These are phyloP conservation scores for Scotopteryx bipunctaria DNA, from an alignment of 2,888 invertebrate species.

Conservation along the genomic window DNA sequence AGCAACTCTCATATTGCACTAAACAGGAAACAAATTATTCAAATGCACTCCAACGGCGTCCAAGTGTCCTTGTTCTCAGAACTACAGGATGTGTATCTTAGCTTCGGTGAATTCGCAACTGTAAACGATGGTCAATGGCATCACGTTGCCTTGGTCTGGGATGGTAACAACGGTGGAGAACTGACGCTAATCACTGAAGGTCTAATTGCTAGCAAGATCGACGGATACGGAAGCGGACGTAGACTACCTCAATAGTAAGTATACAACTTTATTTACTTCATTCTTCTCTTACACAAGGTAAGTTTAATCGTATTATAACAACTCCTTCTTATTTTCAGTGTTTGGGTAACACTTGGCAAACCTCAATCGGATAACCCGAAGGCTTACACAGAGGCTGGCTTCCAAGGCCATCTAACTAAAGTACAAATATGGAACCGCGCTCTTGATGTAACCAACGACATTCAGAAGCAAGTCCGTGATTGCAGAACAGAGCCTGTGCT, in stretches of 20 bases:
- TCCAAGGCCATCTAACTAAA: conserved; percentile 97
- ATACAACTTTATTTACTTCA: not conserved
- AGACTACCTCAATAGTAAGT: conserved; percentile 92
- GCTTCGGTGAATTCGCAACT: conserved; percentile 95
- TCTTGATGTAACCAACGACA: conserved; percentile 94
- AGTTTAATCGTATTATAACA: not conserved
- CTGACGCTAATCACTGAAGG: conserved; percentile 97
- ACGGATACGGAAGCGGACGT: conserved; percentile 93
- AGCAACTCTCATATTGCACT: conserved; percentile 91
- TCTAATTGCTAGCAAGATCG: conserved; percentile 95
- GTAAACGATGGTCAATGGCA: conserved; percentile 99
- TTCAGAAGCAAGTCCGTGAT: conserved; percentile 96
- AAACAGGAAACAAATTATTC: conserved; percentile 91
- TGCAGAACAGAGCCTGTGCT: conserved; percentile 96
- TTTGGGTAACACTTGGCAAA: conserved; percentile 96
- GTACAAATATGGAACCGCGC: conserved; percentile 97
- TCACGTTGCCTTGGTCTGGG: conserved; percentile 97
- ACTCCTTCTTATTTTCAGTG: conserved; percentile 79
- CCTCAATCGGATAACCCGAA: conserved; percentile 92
- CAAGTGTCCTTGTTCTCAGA: conserved; percentile 95
- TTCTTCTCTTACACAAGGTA: not conserved
- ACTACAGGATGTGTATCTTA: conserved; percentile 93
- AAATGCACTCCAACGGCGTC: conserved; percentile 96
- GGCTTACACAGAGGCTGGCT: conserved; percentile 94
- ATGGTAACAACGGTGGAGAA: conserved; percentile 92